phyloP scores from a whole-genome alignment of 2,888 invertebrate genomes.

The Lordiphosa andalusiaca region DNA sequence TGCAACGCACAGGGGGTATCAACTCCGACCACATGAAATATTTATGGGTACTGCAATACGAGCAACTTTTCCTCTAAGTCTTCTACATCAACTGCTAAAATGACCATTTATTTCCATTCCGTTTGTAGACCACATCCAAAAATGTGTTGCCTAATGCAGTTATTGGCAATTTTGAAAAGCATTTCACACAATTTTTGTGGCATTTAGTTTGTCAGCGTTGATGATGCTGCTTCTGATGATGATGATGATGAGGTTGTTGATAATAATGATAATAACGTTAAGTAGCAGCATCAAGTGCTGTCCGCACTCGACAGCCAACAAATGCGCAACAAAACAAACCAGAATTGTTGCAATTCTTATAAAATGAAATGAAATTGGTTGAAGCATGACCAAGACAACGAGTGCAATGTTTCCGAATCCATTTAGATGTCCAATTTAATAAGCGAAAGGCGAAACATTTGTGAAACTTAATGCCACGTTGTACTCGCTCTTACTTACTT shows the following conservation, averaged over 20 bases:
- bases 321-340: conserved; percentile 2
- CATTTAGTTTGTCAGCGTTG: conserved; percentile 33
- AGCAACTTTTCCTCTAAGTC: too few species aligned
- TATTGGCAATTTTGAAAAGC: conserved; percentile 27
- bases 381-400: conserved; percentile 16
- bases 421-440: conserved; percentile 50
- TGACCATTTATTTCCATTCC: too few species aligned
- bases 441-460: conserved; percentile 16
- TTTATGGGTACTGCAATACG: too few species aligned
- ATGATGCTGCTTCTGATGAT: conserved; percentile 21
- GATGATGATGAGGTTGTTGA: conserved; percentile 7
- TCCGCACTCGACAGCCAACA: conserved; percentile 9
- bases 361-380: conserved; percentile 30
- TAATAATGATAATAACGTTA: conserved; percentile 15
- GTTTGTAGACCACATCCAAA: too few species aligned
- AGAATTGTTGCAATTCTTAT: conserved; percentile 20
- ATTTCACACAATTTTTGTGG: conserved; percentile 36
- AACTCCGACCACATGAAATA: too few species aligned
- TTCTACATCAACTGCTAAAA: too few species aligned
- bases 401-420: conserved; percentile 34
- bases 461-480: conserved; percentile 10
- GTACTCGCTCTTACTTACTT: not conserved
- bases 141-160: conserved; percentile 19
- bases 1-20: too few species aligned
- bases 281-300: conserved; percentile 18